These are phyloP conservation scores for Mythimna ferrago DNA, from an alignment of 2,888 invertebrate genomes.

Conservation along the genomic window DNA sequence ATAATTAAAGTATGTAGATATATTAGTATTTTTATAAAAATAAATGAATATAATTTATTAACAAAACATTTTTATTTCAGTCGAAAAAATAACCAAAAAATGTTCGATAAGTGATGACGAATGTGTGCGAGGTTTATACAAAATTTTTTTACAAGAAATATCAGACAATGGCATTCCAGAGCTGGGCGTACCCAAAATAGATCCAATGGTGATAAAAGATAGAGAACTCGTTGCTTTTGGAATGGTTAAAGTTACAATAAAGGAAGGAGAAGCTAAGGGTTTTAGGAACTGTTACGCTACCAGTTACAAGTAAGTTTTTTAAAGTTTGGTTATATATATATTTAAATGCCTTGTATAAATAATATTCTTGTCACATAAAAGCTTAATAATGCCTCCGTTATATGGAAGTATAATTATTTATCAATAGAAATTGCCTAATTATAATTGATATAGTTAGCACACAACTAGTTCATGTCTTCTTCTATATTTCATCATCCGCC, in stretches of 20 bases:
- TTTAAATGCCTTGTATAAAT: too few relatives aligned
- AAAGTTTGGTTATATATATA: too few relatives aligned
- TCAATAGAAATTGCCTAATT: neutral
- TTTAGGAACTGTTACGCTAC: slow-evolving; percentile 36
- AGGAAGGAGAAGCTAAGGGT: slow-evolving; percentile 42
- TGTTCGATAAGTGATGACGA: slow-evolving; percentile 32
- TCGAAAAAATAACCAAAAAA: slow-evolving; percentile 28
- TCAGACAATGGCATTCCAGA: slow-evolving; percentile 48
- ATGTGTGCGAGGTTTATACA: slow-evolving; percentile 20
- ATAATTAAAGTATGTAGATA: neutral
- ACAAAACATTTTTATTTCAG: slow-evolving; percentile 31
- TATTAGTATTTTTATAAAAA: too few relatives aligned
- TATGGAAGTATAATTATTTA: neutral
- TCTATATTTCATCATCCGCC: neutral
- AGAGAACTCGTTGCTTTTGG: slow-evolving; percentile 4
- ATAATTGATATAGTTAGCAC: too few relatives aligned
- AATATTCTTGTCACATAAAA: too few relatives aligned
- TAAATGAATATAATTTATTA: too few relatives aligned
- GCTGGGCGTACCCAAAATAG: slow-evolving; percentile 30
- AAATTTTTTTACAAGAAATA: neutral
- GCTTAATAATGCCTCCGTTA: too few relatives aligned
- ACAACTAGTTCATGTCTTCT: neutral
- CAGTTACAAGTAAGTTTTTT: slow-evolving; percentile 40
- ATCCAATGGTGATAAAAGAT: slow-evolving; percentile 39
- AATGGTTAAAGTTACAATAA: slow-evolving; percentile 29